Evolutionary conservation across 53 echinoderm and acorn worm genomes (phyloP).

Genomic region (Temnopleurus reevesii): DNA sequence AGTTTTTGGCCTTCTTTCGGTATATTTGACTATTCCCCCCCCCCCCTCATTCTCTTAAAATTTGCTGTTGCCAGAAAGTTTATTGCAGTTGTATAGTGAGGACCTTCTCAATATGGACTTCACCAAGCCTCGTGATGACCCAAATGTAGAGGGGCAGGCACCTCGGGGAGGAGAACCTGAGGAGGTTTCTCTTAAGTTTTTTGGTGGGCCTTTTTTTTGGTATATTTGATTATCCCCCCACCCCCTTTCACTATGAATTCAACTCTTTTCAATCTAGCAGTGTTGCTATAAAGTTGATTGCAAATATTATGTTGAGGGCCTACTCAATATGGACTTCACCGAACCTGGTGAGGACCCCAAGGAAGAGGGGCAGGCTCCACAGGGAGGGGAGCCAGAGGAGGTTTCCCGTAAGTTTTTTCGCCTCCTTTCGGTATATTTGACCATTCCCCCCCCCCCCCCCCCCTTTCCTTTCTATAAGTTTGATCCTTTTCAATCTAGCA

Average conservation of each 20-base stretch:
- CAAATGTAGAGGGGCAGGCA: not conserved
- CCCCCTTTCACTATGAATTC: too few species aligned
- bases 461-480: too few species aligned
- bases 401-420: conserved; percentile 42
- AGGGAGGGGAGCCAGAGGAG: conserved; percentile 7
- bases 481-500: too few species aligned
- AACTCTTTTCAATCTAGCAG: too few species aligned
- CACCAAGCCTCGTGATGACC: conserved; percentile 25
- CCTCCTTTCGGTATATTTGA: not conserved
- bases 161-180: not conserved
- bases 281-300: too few species aligned
- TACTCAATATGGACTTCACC: conserved; percentile 67
- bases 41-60: too few species aligned
- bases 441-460: too few species aligned
- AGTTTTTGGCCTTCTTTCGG: not conserved
- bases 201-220: too few species aligned
- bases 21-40: too few species aligned
- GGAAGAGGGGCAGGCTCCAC: not conserved
- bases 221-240: too few species aligned
- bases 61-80: too few species aligned
- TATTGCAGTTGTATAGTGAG: not conserved
- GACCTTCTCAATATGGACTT: conserved; percentile 69
- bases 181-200: conserved; percentile 51
- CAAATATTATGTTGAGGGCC: too few species aligned
- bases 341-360: not conserved